Percentiles rank a stretch among this genome's conserved stretches.
Conservation (phyloP, 2,113 vertebrate species). For the Pao palembangensis region DNA sequence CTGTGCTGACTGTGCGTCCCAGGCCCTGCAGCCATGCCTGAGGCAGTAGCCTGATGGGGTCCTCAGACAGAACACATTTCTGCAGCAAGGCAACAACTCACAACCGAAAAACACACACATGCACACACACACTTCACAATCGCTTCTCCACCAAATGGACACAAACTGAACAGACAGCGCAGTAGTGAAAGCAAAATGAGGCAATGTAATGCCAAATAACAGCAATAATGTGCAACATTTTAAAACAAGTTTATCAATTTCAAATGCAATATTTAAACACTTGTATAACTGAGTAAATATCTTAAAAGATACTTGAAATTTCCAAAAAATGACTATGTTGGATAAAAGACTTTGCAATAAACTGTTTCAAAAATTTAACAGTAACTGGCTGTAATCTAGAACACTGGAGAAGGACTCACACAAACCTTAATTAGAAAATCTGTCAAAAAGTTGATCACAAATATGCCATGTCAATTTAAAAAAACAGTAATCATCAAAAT, state of each 20-base stretch:
- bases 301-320: too few relatives aligned
- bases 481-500: too few relatives aligned
- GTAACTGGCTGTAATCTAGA: too few relatives aligned
- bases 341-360: too few relatives aligned
- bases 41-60: conserved; percentile 74
- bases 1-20: conserved; percentile 65
- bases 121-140: not conserved
- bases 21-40: conserved; percentile 72
- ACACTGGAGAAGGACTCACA: too few relatives aligned
- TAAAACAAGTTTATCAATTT: conserved; percentile 40
- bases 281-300: not conserved
- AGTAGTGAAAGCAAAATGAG: conserved; percentile 50
- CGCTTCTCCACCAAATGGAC: conserved; percentile 28
- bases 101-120: conserved; percentile 45
- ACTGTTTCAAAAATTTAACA: too few relatives aligned
- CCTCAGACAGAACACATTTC: conserved; percentile 73
- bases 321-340: too few relatives aligned
- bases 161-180: not conserved
- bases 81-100: conserved; percentile 63
- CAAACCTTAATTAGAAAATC: too few relatives aligned
- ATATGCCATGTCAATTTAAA: too few relatives aligned
- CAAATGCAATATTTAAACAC: conserved; percentile 16
- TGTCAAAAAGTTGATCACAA: too few relatives aligned
- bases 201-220: conserved; percentile 64
- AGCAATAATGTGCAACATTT: conserved; percentile 65